Base-by-base conservation (phyloP, 2,888 invertebrate genomes). In the Archaeoteleia sp. region DNA sequence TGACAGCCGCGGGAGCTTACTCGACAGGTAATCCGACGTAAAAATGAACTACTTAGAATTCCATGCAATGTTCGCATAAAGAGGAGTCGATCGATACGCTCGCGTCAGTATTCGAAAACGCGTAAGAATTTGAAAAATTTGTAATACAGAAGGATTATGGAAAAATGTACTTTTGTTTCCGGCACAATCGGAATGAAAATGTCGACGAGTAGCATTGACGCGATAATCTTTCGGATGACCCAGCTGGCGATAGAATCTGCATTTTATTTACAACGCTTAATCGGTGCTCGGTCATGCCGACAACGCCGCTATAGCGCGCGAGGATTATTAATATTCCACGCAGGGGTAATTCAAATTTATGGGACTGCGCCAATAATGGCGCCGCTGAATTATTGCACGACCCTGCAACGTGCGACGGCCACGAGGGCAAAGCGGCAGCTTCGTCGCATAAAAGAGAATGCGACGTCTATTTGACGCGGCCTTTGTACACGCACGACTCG, bases 311-410 rank as follows among this genome's bases (percentile, higher is more conserved):
- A 37, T 37, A 57, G 53, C 39, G 54, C 49, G 51, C 55, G 39
- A 55, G 65, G 63, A 72, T 71, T 72, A 74, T 74, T 74, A 74
- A 72, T 72, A 74, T 72, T 71, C 70, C 66, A 48, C 42, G 62
- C 61, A 42, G 60, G 61, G 51, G 69, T 73, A 73, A 73, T 73
- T 71, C 72, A 63, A 72, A 74, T 74, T 74, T 74, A 74, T 71
- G 73, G 67, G 71, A 71, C 72, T 71, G 73, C 72, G 67, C 74
- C 74, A 73, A 74, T 74, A 73, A 73, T 69, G 67, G 70, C 55
- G 62, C 32, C 48, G 67, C 39, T 74, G 73, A 74, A 66, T 74
- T 73, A 74, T 73, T 70, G 63, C 69, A 51, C 57, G 62, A 54
- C 61, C 55, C 51, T 58, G 57, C 66, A 48, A 25, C 48, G 42